Evolutionary conservation across 2,888 invertebrate genomes (phyloP).

Genomic region (Phanerotoma sp.): DNA sequence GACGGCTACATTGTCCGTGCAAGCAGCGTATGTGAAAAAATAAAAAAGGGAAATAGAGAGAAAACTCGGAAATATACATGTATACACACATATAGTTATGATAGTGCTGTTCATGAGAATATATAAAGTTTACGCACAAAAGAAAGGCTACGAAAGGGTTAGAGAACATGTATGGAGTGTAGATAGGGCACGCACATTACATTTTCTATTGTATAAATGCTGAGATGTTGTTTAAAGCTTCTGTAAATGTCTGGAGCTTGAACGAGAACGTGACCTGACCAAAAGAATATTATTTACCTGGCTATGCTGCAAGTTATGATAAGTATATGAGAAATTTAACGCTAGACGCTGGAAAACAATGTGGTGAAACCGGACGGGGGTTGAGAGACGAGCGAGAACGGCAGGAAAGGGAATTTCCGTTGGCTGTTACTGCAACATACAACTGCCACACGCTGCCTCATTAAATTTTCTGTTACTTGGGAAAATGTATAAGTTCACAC

Average conservation of each 20-base stretch:
- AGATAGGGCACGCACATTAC: too few relatives aligned
- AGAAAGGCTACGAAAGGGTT: too few relatives aligned
- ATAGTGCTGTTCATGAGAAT: neutral
- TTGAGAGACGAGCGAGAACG: constrained; percentile 15
- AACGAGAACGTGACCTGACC: constrained; percentile 29
- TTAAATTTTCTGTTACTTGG: constrained; percentile 25
- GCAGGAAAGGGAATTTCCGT: constrained; percentile 25
- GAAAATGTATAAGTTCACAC: constrained; percentile 5
- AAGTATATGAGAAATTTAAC: constrained; percentile 35
- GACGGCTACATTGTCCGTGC: constrained; percentile 7
- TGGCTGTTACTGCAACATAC: constrained; percentile 33
- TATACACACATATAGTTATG: neutral
- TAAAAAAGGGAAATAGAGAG: neutral
- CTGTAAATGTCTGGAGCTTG: neutral
- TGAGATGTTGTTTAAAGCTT: too few relatives aligned
- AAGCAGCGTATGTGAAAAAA: neutral
- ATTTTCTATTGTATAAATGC: too few relatives aligned
- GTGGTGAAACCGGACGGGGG: constrained; percentile 26
- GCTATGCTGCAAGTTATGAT: constrained; percentile 16
- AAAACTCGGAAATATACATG: neutral
- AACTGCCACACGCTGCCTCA: constrained; percentile 25
- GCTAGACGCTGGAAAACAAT: constrained; percentile 32
- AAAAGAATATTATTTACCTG: constrained; percentile 25
- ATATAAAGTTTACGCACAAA: too few relatives aligned
- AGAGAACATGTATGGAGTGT: too few relatives aligned